Evolutionary conservation across 2,797 vertebrate genomes (phyloP), one percentile per base, ranked within the genome.

Genomic region (Bradypodion pumilum): DNA sequence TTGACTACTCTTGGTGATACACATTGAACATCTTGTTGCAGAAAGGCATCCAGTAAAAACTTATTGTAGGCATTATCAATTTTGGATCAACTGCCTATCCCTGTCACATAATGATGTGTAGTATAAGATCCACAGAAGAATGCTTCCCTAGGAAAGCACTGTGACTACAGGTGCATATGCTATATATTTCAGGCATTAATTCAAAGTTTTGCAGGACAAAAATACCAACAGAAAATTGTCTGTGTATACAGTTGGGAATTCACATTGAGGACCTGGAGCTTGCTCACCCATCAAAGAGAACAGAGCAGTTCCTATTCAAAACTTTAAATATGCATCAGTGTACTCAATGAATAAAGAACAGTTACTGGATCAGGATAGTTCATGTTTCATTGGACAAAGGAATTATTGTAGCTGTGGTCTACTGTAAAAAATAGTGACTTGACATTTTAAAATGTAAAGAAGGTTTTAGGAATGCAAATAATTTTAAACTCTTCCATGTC

Each of bases 371-470:
- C 15, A 35, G 40, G 62, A 16, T n/a, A 59, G 76, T 74, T 68
- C 23, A 59, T 56, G 63, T n/a, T 75, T 52, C 5, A 68, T 21
- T 68, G 42, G 59, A 74, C 49, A 80, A 74, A 78, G n/a, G n/a
- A 68, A 68, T 46, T 6, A 46, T 19, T 69, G 70, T 86, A 44
- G 1, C 27, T 69, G 19, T 29, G 4, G 70, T 81, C 5, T 9
- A 81, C 44, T 70, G 27, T 19, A 75, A 83, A 78, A 79, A 82
- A 80, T 19, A 65, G 37, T 35, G 52, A 52, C 29, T 52, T 81
- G 6, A 27, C 66, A 59, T 83, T 72, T 35, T 15, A 10, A 23
- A 63, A 82, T 59, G 27, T 46, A 75, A 81, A 66, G 4, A 63
- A 74, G 42, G 1, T 8, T 77, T 85, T 35, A 74, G 44, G 19